Base-by-base conservation (phyloP, 2,113 vertebrate species). In the Pelecanus crispus region DNA sequence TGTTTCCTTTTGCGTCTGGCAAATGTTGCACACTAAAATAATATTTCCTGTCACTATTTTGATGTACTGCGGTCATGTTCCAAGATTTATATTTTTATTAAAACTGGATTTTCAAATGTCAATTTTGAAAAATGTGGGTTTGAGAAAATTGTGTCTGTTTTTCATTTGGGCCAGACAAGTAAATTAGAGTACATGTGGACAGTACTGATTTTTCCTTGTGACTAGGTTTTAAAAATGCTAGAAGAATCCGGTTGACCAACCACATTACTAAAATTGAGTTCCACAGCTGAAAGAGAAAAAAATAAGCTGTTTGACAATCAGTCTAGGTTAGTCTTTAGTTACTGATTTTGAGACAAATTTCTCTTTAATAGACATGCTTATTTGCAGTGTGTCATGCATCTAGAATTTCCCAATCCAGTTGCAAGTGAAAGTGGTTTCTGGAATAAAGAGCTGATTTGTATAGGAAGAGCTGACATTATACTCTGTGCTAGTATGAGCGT, bases 1-100 rank as follows among this genome's bases (percentile, higher is more conserved):
- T 71, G 81, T 94, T 97, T 97, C 96, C 97, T 95, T 98, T 92
- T 91, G 55, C 47, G 19, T 86, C 83, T 95, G 92, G 88, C 91
- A 40, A 96, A 87, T 90, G 49, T 95, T 90, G 88, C 71, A 42
- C 52, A 22, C 90, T 90, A 94, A 97, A 95, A 97, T 93, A 94
- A 95, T 94, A 94, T 94, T 96, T 97, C 96, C 96, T 96, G 80
- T 91, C 14, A 9, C 40, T 95, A 83, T 78, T 97, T 94, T 73
- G 44, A 36, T 90, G 68, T 79, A 56, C 84, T 81, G 59, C n/a
- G 38, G 61, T 92, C 86, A 84, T 92, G 58, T 58, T 94, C 62
- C 59, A 85, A 50, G n/a, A 65, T 77, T 84, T 78, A 83, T 49
- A 34, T 66, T 79, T 94, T 88, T 86, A 70, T 90, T 95, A 91